Conservation (phyloP, 2,888 invertebrate genomes). For the Drosophila longiperda region DNA sequence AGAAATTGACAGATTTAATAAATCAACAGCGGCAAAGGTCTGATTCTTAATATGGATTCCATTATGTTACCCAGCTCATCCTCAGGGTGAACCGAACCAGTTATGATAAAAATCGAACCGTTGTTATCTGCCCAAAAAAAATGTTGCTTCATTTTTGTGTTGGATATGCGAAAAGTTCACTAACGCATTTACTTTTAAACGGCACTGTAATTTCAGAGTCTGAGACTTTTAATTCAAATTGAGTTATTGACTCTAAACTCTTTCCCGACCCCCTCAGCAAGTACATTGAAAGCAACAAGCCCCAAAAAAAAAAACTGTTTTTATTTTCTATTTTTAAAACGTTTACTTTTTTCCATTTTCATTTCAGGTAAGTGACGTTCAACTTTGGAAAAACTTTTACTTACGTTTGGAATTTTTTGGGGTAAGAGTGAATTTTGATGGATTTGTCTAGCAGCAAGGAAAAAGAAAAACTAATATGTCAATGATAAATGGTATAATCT, state of each 20-base stretch:
- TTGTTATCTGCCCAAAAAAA: background rate
- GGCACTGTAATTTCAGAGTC: background rate
- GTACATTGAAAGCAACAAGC: slow-evolving; percentile 21
- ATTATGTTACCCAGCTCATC: background rate
- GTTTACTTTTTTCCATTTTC: slow-evolving; percentile 17
- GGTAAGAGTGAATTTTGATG: slow-evolving; percentile 32
- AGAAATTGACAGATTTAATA: slow-evolving; percentile 1
- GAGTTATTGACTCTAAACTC: slow-evolving; percentile 12
- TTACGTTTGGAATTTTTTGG: background rate
- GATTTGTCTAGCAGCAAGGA: background rate
- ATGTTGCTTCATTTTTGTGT: background rate
- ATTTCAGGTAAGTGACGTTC: slow-evolving; percentile 69
- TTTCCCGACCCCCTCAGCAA: slow-evolving; percentile 7
- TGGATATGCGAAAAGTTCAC: background rate
- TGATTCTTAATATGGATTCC: background rate
- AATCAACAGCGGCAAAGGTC: background rate
- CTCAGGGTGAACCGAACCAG: background rate
- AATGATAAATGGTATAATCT: slow-evolving; percentile 66
- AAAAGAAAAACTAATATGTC: slow-evolving; percentile 50
- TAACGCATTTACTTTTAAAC: background rate
- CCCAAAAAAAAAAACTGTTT: slow-evolving; percentile 3
- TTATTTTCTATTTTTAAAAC: background rate
- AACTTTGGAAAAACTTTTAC: slow-evolving; percentile 6
- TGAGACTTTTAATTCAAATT: background rate
- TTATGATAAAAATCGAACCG: background rate